Evolutionary conservation across 2,888 invertebrate species (phyloP), one percentile per base, ranked within the genome.

Genomic region (Biston betularia): DNA sequence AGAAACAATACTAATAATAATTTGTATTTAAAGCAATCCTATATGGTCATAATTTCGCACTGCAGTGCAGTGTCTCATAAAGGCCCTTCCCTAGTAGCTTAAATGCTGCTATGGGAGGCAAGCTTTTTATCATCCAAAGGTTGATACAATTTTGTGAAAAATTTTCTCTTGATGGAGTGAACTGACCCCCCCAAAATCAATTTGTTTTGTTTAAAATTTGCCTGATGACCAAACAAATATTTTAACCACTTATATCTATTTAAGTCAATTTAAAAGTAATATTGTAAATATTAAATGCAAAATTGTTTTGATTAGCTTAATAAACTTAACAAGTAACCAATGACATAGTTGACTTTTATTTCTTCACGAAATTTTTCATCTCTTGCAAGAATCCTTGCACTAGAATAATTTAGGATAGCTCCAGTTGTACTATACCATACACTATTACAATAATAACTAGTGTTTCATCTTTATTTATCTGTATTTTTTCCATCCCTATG

Each of bases 221-320:
- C 54, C 61, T 63, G 63, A 54, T 56, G 74, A 74, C 74, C 72
- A 74, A 68, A 59, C 34, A 67, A 66, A 63, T 71, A 63, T 67
- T 66, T 52, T 68, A 54, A 60, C 61, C 56, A 54, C 42, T 50
- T 57, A 45, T 45, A 14, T 15, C 10, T 58, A 45, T 58, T 42
- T 68, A 62, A 60, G 60, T 71, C 54, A 72, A 72, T 71, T 52
- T 57, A 66, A 71, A 63, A 75, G 76, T 75, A 79, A 76, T 54
- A 48, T 76, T 81, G 82, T 75, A 79, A 76, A 73, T 72, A 72
- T 65, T 70, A 78, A 59, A 77, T 71, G 80, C 79, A 80, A 42
- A 75, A 79, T 79, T 74, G 79, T 76, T 85, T 81, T 81, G 84
- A 83, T 79, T 86, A 89, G 89, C 89, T 87, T 87, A 89, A 85